Percentiles rank a stretch among this genome's conserved stretches.
Evolutionary conservation across 1,140 invertebrate genomes (phyloP).

Genomic region (Drosophila insularis): DNA sequence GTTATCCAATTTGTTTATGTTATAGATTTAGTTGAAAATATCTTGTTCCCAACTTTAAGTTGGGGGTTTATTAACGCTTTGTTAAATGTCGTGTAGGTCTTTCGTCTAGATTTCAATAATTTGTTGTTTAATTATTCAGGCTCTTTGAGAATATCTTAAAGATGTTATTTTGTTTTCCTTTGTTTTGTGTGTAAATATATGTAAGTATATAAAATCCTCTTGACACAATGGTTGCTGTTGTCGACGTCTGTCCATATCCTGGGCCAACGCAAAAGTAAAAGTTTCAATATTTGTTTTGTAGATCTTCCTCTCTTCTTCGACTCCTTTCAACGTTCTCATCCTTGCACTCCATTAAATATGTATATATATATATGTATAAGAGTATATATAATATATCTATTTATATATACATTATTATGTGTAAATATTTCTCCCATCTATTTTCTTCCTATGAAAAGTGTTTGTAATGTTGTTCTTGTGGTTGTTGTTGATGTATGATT

Average conservation of each 20-base stretch:
- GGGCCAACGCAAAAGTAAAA: slow-evolving; percentile 67
- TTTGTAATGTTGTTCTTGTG: slow-evolving; percentile 49
- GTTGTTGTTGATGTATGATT: slow-evolving; percentile 43
- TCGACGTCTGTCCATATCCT: slow-evolving; percentile 23
- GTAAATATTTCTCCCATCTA: slow-evolving; percentile 64
- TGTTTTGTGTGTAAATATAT: slow-evolving; percentile 50
- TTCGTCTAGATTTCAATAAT: slow-evolving; percentile 34
- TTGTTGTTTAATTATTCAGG: slow-evolving; percentile 41
- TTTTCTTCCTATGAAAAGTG: slow-evolving; percentile 50
- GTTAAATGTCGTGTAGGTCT: neutral
- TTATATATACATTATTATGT: slow-evolving; percentile 50
- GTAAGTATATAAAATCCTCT: slow-evolving; percentile 39
- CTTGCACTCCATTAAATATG: slow-evolving; percentile 77
- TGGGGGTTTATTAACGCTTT: slow-evolving; percentile 29
- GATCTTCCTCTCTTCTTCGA: slow-evolving; percentile 26
- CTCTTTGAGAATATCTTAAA: slow-evolving; percentile 65
- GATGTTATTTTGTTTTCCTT: slow-evolving; percentile 58
- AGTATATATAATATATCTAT: slow-evolving; percentile 37
- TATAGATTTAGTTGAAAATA: slow-evolving; percentile 43
- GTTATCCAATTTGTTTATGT: slow-evolving; percentile 31
- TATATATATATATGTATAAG: slow-evolving; percentile 61
- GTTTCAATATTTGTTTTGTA: slow-evolving; percentile 66
- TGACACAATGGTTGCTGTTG: slow-evolving; percentile 44
- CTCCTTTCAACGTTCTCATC: slow-evolving; percentile 55
- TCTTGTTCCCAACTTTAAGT: slow-evolving; percentile 59